Evolutionary conservation across 2,797 vertebrate genomes (phyloP).

Genomic region (Clamator glandarius): DNA sequence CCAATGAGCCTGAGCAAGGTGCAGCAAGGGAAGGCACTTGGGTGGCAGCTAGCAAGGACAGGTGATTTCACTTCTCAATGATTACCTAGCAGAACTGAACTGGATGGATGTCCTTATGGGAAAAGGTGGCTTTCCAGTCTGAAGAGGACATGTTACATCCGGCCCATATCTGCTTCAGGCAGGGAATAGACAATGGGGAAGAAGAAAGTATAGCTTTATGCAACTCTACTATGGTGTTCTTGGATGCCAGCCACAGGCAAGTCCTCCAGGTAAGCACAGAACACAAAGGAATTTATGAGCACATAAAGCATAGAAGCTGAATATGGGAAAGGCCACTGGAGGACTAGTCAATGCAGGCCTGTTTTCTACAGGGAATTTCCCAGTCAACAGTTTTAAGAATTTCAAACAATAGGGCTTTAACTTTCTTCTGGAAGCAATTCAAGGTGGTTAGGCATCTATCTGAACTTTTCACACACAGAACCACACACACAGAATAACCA

Average conservation of each 20-base stretch:
- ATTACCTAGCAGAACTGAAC: not conserved
- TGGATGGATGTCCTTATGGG: not conserved
- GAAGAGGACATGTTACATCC: not conserved
- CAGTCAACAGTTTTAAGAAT: slow-evolving; percentile 13
- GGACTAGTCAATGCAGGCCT: slow-evolving; percentile 44
- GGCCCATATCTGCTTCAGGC: not conserved
- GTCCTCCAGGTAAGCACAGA: slow-evolving; percentile 29
- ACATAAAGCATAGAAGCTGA: slow-evolving; percentile 20
- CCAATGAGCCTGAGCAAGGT: not conserved
- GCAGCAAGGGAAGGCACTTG: not conserved
- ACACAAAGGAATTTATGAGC: slow-evolving; percentile 21
- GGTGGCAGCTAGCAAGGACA: not conserved
- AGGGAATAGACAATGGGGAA: not conserved
- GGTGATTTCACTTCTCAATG: not conserved
- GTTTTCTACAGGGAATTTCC: slow-evolving; percentile 35
- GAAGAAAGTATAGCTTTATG: not conserved
- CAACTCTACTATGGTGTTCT: not conserved
- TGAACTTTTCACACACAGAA: not conserved
- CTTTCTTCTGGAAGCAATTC: slow-evolving; percentile 21
- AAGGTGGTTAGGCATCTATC: not conserved
- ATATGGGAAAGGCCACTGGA: slow-evolving; percentile 31
- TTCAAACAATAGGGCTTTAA: slow-evolving; percentile 30
- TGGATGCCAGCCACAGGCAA: not conserved
- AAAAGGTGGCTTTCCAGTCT: not conserved
- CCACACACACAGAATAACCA: no score